Conservation (phyloP, 2,797 vertebrate species). For the Lithobates sylvaticus region DNA sequence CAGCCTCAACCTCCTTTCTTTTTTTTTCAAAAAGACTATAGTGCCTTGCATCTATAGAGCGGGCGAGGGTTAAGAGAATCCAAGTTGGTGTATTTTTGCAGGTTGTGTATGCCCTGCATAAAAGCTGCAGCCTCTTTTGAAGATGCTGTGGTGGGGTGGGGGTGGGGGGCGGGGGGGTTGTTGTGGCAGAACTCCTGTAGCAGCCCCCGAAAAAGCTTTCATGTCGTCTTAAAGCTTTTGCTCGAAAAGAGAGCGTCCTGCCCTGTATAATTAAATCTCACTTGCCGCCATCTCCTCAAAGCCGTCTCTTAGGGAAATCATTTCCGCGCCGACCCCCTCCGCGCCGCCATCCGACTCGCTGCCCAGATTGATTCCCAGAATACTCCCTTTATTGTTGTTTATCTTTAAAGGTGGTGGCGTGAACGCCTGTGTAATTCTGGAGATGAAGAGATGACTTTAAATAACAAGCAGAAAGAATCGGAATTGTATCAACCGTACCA, state of each 20-base stretch:
- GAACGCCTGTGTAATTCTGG: slow-evolving; percentile 22
- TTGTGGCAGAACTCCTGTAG: neutral
- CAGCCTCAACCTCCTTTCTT: neutral
- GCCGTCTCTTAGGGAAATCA: slow-evolving; percentile 11
- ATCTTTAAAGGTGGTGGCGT: slow-evolving; percentile 21
- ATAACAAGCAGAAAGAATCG: slow-evolving; percentile 4
- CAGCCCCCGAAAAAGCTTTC: slow-evolving; percentile 20
- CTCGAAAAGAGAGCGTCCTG: slow-evolving; percentile 16
- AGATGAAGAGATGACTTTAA: slow-evolving; percentile 20
- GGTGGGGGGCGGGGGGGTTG: neutral
- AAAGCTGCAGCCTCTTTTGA: slow-evolving; percentile 28
- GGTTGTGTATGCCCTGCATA: neutral
- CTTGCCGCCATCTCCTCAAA: slow-evolving; percentile 25
- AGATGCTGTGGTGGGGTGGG: neutral
- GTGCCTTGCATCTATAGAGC: no score
- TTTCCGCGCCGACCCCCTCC: slow-evolving; percentile 17
- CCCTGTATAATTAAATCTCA: slow-evolving; percentile 34
- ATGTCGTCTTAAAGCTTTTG: slow-evolving; percentile 28
- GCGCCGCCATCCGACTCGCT: neutral
- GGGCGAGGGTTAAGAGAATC: neutral
- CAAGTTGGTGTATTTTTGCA: neutral
- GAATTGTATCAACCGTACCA: neutral
- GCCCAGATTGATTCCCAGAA: slow-evolving; percentile 26
- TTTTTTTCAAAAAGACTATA: no score
- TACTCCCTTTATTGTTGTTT: slow-evolving; percentile 28